phyloP scores from a whole-genome alignment of 2,797 vertebrate genomes.

The Pseudochromis fuscus region DNA sequence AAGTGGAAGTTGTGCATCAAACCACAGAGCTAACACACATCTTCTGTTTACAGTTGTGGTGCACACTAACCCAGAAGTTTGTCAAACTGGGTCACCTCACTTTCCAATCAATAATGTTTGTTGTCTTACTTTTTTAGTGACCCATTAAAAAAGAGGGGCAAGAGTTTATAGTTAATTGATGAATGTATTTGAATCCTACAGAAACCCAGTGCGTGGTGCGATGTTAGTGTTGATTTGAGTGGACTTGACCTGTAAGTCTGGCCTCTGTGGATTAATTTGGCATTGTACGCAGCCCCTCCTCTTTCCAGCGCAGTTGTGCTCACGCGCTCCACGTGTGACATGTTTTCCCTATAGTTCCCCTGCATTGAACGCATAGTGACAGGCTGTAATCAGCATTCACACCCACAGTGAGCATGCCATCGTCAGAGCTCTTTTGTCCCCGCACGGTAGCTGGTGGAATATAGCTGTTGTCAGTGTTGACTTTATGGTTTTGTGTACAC shows the following conservation, averaged over 20 bases:
- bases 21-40: not conserved
- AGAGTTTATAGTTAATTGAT: no score
- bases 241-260: not conserved
- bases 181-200: no score
- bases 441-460: conserved; percentile 36
- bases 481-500: conserved; percentile 65
- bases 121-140: not conserved
- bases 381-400: conserved; percentile 58
- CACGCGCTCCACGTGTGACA: conserved; percentile 43
- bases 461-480: conserved; percentile 66
- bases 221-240: no score
- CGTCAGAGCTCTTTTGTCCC: conserved; percentile 62
- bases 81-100: not conserved
- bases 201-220: no score
- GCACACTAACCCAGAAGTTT: conserved; percentile 26
- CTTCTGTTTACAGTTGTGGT: conserved; percentile 18
- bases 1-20: not conserved
- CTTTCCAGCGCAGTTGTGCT: conserved; percentile 17
- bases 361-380: conserved; percentile 48
- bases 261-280: conserved; percentile 32
- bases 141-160: no score
- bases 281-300: not conserved
- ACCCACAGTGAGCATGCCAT: conserved; percentile 40
- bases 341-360: conserved; percentile 41
- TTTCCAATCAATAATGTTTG: not conserved